phyloP scores from a whole-genome alignment of 1,140 invertebrate species.

The Doryteuthis pealeii region DNA sequence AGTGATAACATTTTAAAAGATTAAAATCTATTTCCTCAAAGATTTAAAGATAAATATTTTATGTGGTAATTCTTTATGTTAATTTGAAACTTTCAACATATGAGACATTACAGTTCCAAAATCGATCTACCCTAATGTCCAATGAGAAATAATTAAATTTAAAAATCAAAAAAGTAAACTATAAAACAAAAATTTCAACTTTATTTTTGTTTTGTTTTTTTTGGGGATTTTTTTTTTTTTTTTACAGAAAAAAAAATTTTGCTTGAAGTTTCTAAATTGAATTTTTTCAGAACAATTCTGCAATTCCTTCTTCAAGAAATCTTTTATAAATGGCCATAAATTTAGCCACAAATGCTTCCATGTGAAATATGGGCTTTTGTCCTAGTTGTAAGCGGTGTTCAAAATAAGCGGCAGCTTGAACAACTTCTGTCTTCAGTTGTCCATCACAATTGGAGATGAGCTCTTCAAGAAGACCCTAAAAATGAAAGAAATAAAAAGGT shows the following conservation, averaged over 20 bases:
- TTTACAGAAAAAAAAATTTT: background rate
- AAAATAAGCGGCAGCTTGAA: conserved; percentile 80
- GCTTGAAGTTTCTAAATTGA: background rate
- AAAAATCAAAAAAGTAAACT: background rate
- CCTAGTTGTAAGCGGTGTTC: conserved; percentile 88
- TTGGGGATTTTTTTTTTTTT: background rate
- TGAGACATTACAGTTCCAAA: too few species aligned
- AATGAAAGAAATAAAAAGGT: background rate
- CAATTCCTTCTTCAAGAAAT: conserved; percentile 57
- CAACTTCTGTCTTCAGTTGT: conserved; percentile 82
- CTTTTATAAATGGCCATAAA: conserved; percentile 91
- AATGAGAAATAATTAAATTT: background rate
- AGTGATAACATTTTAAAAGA: too few species aligned
- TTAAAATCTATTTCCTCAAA: too few species aligned
- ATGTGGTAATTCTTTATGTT: too few species aligned
- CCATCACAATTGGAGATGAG: conserved; percentile 87
- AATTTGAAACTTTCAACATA: too few species aligned
- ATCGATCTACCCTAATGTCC: too few species aligned
- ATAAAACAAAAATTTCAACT: too few species aligned
- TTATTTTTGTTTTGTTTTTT: too few species aligned
- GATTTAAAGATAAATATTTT: too few species aligned
- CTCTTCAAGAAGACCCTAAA: conserved; percentile 76
- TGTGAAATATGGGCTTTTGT: conserved; percentile 93
- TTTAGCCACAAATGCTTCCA: conserved; percentile 94
- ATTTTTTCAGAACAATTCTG: conserved; percentile 50